Conservation (phyloP, 2,113 vertebrate species). For the Chauna torquata region DNA sequence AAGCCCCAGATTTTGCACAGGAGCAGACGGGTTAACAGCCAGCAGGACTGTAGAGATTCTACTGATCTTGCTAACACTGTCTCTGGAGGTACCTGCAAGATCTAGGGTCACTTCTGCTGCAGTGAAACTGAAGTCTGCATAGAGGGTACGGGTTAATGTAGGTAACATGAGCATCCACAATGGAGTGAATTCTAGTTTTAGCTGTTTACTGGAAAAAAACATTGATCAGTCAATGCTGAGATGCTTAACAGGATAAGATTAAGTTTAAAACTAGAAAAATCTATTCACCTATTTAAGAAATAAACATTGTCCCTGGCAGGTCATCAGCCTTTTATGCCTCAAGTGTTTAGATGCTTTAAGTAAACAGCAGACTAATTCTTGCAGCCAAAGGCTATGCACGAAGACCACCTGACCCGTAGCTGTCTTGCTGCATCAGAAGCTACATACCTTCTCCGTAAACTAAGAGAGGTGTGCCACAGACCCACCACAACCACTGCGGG, state of each 20-base stretch:
- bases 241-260: conserved; percentile 26
- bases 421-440: not conserved
- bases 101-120: not conserved
- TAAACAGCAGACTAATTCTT: not conserved
- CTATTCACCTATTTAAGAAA: conserved; percentile 12
- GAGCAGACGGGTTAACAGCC: not conserved
- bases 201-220: conserved; percentile 3
- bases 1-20: not conserved
- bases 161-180: not conserved
- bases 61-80: not conserved
- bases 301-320: not conserved
- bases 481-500: not conserved
- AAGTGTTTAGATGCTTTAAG: not conserved
- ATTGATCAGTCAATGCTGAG: not conserved
- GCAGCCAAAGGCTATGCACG: not conserved
- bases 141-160: not conserved
- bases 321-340: conserved; percentile 1
- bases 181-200: not conserved
- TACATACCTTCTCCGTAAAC: not conserved
- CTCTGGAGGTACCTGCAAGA: not conserved
- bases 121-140: not conserved
- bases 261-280: conserved; percentile 28
- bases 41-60: not conserved
- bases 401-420: too few species aligned
- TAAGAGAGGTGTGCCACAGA: not conserved